phyloP scores from a whole-genome alignment of 2,888 invertebrate species.

The Parasteatoda lunata region DNA sequence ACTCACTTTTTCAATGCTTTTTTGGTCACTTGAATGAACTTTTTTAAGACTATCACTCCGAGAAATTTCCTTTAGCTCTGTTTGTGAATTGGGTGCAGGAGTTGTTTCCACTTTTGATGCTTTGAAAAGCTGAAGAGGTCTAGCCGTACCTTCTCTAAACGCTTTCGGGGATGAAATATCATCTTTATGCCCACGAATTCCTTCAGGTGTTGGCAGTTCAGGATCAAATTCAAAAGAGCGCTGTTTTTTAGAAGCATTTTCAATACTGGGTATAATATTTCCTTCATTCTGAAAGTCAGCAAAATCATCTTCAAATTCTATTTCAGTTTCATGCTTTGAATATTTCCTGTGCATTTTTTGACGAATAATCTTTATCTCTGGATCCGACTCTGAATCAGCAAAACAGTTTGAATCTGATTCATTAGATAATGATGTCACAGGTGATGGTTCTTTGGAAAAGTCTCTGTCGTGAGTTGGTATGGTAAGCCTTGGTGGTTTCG shows the following conservation, averaged over 20 bases:
- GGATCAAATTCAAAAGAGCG: slow-evolving; percentile 16
- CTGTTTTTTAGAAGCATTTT: neutral
- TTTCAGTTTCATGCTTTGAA: slow-evolving; percentile 47
- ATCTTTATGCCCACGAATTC: slow-evolving; percentile 33
- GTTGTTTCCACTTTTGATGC: neutral
- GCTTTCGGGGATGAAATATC: slow-evolving; percentile 56
- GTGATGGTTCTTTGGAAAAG: slow-evolving; percentile 52
- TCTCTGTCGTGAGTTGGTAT: slow-evolving; percentile 3
- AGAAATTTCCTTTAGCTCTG: neutral
- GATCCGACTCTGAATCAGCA: slow-evolving; percentile 65
- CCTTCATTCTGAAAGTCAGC: neutral
- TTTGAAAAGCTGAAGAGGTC: slow-evolving; percentile 59
- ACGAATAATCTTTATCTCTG: slow-evolving; percentile 43
- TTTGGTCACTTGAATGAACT: neutral
- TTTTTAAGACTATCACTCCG: neutral
- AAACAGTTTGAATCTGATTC: slow-evolving; percentile 64
- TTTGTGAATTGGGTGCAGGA: neutral
- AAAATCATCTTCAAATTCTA: slow-evolving; percentile 33
- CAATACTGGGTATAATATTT: neutral
- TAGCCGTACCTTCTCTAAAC: slow-evolving; percentile 50
- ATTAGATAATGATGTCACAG: slow-evolving; percentile 47
- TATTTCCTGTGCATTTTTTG: slow-evolving; percentile 54
- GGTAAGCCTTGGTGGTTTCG: slow-evolving; percentile 46
- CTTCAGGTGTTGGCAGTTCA: slow-evolving; percentile 47
- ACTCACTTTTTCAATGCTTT: neutral